phyloP scores from a whole-genome alignment of 2,797 vertebrate species.

The Silurus lanzhouensis region DNA sequence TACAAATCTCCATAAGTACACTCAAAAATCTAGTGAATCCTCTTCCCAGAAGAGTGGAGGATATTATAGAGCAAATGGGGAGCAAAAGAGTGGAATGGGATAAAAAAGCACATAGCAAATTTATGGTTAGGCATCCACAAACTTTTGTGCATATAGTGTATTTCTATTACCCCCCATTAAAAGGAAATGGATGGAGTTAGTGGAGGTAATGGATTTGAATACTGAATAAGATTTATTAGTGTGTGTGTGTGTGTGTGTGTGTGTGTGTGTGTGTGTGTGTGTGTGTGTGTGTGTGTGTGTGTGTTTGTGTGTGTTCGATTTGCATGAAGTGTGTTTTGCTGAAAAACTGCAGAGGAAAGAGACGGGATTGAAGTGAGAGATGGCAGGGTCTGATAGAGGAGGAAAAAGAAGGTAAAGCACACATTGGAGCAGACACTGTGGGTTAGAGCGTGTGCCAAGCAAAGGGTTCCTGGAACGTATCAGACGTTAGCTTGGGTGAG shows the following conservation, averaged over 20 bases:
- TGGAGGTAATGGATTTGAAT: too few relatives aligned
- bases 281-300: slow-evolving; percentile 5
- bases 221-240: not conserved
- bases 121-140: too few relatives aligned
- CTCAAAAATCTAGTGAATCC: too few relatives aligned
- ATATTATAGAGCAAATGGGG: too few relatives aligned
- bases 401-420: slow-evolving; percentile 27
- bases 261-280: slow-evolving; percentile 10
- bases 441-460: slow-evolving; percentile 20
- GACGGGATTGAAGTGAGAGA: slow-evolving; percentile 18
- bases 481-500: not conserved
- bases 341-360: slow-evolving; percentile 22
- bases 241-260: slow-evolving; percentile 2
- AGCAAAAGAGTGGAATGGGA: too few relatives aligned
- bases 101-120: too few relatives aligned
- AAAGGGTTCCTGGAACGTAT: slow-evolving; percentile 20
- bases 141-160: too few relatives aligned
- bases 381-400: slow-evolving; percentile 16
- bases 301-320: not conserved
- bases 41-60: too few relatives aligned
- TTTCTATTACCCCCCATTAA: too few relatives aligned
- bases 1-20: too few relatives aligned
- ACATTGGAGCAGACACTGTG: slow-evolving; percentile 8
- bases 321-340: not conserved
- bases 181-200: too few relatives aligned